These are phyloP conservation scores for Oreochromis grahami DNA, from an alignment of 2,797 vertebrate genomes.

Conservation along the genomic window DNA sequence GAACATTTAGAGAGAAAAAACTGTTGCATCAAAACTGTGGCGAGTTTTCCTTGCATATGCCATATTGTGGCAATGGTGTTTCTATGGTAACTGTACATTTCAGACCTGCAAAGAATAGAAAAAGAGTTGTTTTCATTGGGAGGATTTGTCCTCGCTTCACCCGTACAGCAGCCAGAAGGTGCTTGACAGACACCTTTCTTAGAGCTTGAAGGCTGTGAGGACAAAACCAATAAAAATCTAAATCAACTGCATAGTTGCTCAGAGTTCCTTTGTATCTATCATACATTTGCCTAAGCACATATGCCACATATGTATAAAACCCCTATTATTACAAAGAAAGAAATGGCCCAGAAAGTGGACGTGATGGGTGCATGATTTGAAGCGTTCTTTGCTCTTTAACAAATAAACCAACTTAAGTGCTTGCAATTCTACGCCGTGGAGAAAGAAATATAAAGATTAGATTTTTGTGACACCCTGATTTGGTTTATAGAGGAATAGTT, in stretches of 20 bases:
- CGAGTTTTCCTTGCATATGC: conserved; percentile 76
- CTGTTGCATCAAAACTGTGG: conserved; percentile 73
- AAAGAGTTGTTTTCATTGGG: conserved; percentile 68
- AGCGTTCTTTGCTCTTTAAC: conserved; percentile 78
- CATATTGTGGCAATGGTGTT: conserved; percentile 77
- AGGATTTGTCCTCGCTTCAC: conserved; percentile 75
- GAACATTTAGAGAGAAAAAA: conserved; percentile 73
- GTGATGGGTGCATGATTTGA: conserved; percentile 73
- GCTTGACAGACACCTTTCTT: conserved; percentile 72
- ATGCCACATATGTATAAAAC: conserved; percentile 68
- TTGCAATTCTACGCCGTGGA: conserved; percentile 68
- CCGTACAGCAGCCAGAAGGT: conserved; percentile 75
- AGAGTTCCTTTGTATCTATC: conserved; percentile 67
- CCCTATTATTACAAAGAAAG: conserved; percentile 65
- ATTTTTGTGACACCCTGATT: conserved; percentile 88
- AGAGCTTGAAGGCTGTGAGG: conserved; percentile 76
- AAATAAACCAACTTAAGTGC: conserved; percentile 69
- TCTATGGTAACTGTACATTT: conserved; percentile 81
- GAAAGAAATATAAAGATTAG: conserved; percentile 84
- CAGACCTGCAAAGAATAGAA: conserved; percentile 77
- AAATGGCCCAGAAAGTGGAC: conserved; percentile 80
- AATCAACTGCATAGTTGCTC: conserved; percentile 84
- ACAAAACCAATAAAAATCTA: conserved; percentile 74
- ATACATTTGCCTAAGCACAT: conserved; percentile 72
- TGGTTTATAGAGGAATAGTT: conserved; percentile 85